These are phyloP conservation scores for Xenentodon cancila DNA, from an alignment of 2,797 vertebrate species.

Conservation along the genomic window DNA sequence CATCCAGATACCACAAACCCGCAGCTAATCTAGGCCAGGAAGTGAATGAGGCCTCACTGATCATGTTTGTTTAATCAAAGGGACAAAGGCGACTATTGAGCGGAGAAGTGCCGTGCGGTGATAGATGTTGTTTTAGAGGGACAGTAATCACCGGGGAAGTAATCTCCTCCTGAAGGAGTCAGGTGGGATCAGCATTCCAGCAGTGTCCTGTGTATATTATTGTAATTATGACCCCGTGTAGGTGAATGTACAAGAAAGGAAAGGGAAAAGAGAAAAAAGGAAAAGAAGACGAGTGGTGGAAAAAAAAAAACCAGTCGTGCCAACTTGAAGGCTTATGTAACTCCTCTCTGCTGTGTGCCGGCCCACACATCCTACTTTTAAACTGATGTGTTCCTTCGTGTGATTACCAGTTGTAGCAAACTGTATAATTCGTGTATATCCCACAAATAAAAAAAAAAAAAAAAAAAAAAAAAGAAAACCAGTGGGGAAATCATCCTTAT, in stretches of 20 bases:
- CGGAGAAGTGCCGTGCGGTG: constrained; percentile 48
- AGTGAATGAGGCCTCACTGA: constrained; percentile 61
- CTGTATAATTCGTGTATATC: not conserved
- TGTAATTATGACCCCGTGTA: constrained; percentile 42
- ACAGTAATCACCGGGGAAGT: constrained; percentile 60
- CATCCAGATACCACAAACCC: constrained; percentile 58
- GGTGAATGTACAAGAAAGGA: constrained; percentile 22
- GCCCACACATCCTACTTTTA: constrained; percentile 44
- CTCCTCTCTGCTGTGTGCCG: constrained; percentile 28
- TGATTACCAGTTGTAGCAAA: constrained; percentile 23
- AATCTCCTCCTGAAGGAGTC: constrained; percentile 31
- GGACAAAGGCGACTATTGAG: constrained; percentile 74
- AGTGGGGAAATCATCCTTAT: not conserved
- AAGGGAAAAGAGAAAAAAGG: constrained; percentile 5
- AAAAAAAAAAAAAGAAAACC: not conserved
- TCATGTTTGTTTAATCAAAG: constrained; percentile 68
- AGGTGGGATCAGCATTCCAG: constrained; percentile 52
- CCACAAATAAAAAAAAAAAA: not conserved
- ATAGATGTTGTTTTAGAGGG: constrained; percentile 51
- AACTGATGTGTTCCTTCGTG: constrained; percentile 32
- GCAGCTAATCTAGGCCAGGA: constrained; percentile 55
- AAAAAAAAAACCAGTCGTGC: constrained; percentile 24
- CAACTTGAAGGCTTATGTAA: constrained; percentile 61
- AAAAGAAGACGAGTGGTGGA: constrained; percentile 11
- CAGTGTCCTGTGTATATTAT: constrained; percentile 48